Conservation (phyloP, 2,797 vertebrate species). For the Peromyscus melanophrys region DNA sequence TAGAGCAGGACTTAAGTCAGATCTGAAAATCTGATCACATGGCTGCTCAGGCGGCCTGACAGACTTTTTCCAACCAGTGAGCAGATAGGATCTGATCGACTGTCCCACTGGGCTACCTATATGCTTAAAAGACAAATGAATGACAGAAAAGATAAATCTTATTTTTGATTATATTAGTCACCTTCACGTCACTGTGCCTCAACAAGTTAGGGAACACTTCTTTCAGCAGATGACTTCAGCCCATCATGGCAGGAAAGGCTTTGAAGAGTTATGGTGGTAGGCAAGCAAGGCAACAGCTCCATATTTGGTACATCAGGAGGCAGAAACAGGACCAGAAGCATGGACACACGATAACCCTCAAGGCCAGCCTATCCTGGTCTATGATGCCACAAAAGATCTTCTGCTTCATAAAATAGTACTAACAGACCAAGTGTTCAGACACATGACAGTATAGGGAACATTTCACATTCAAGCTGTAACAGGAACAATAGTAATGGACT, state of each 20-base stretch:
- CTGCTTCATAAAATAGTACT: too few relatives aligned
- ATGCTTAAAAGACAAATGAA: neutral
- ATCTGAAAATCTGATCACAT: neutral
- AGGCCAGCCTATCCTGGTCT: neutral
- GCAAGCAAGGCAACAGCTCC: neutral
- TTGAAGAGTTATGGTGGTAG: neutral
- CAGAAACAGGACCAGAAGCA: neutral
- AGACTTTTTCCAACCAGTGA: neutral
- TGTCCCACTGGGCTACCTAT: rapidly evolving
- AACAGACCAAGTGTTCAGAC: neutral
- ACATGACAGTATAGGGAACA: neutral
- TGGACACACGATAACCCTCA: neutral
- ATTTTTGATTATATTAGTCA: neutral
- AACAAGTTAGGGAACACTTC: neutral
- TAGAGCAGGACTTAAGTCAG: neutral
- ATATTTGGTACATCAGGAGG: neutral
- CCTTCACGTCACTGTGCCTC: too few relatives aligned
- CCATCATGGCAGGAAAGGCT: too few relatives aligned
- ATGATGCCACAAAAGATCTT: neutral
- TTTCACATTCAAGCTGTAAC: neutral
- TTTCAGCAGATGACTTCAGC: neutral
- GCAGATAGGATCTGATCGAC: neutral
- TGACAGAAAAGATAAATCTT: neutral
- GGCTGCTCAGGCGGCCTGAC: too few relatives aligned
- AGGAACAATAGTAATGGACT: neutral